Percentiles rank a stretch among this genome's conserved stretches.
These are phyloP conservation scores for Psylliodes chrysocephalus DNA, from an alignment of 2,888 invertebrate genomes.

Conservation along the genomic window DNA sequence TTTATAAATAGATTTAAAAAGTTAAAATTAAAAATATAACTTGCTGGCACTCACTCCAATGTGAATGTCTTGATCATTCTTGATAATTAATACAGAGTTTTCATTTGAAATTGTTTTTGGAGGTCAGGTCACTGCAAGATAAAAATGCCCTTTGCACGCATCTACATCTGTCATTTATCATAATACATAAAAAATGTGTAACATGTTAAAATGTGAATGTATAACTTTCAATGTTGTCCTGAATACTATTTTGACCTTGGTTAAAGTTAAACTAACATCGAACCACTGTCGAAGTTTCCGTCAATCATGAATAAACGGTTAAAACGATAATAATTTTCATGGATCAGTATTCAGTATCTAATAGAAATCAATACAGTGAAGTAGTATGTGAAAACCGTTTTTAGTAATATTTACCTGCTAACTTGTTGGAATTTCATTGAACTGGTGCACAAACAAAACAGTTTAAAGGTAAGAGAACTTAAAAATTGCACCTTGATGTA, in stretches of 20 bases:
- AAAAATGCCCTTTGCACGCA: background rate
- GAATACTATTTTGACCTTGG: conserved; percentile 17
- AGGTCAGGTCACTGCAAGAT: conserved; percentile 6
- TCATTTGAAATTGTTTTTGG: no score
- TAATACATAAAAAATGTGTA: background rate
- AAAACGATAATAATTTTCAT: conserved; percentile 8
- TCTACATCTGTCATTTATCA: conserved; percentile 2
- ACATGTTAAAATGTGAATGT: background rate
- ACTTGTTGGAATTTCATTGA: background rate
- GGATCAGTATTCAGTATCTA: background rate
- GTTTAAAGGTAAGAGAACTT: conserved; percentile 22
- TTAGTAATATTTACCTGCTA: conserved; percentile 3
- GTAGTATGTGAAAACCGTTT: background rate
- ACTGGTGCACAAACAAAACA: background rate
- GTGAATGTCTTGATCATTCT: no score
- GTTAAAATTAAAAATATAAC: no score
- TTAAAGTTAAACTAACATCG: conserved; percentile 11
- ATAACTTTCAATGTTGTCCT: conserved; percentile 16
- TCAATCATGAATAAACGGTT: conserved; percentile 12
- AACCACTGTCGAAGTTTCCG: background rate
- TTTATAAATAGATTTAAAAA: no score
- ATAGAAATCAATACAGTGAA: conserved; percentile 3
- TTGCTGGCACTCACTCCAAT: no score
- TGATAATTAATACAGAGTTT: no score
- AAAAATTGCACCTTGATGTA: background rate